phyloP scores from a whole-genome alignment of 2,797 vertebrate species.

The Alauda arvensis region DNA sequence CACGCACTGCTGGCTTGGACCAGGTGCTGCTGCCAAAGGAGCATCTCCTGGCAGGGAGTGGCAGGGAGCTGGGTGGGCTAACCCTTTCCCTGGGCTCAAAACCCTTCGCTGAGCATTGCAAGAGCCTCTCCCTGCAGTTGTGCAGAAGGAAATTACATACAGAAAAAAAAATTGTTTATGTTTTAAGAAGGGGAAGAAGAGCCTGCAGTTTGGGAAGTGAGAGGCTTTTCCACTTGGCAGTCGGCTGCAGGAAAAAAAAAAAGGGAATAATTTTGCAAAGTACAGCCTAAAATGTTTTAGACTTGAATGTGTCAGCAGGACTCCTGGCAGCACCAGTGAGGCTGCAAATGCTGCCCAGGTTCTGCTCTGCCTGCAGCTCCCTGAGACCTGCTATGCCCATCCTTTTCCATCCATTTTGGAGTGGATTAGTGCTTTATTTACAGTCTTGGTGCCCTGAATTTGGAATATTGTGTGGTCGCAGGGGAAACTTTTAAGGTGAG shows the following conservation, averaged over 20 bases:
- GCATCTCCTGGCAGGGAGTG: neutral
- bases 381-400: neutral
- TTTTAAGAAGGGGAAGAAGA: neutral
- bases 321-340: neutral
- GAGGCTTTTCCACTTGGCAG: neutral
- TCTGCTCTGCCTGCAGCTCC: neutral
- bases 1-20: neutral
- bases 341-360: neutral
- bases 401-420: neutral
- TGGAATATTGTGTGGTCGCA: neutral
- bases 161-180: accelerated
- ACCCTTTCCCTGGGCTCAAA: neutral
- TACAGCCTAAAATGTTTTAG: neutral
- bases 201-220: neutral
- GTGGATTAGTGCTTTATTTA: neutral
- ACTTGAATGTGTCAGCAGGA: neutral
- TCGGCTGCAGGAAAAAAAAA: neutral
- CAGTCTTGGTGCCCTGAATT: neutral
- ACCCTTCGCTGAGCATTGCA: neutral
- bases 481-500: neutral
- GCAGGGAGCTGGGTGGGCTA: neutral
- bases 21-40: neutral
- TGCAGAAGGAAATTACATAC: neutral
- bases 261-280: neutral
- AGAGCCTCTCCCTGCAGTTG: neutral